phyloP scores from a whole-genome alignment of 1,140 invertebrate species.

The Trachymyrmex septentrionalis region DNA sequence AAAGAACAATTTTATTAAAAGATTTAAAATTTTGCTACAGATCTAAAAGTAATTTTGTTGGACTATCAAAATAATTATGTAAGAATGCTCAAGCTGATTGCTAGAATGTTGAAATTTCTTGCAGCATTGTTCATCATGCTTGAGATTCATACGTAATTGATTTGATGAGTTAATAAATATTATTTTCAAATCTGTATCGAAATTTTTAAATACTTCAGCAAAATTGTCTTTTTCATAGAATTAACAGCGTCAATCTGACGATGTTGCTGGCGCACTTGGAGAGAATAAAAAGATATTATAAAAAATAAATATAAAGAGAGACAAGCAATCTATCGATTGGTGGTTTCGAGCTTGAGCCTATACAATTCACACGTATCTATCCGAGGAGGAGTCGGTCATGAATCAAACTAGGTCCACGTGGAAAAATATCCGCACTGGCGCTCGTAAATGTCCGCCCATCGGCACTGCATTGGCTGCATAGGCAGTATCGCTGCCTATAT shows the following conservation, averaged over 20 bases:
- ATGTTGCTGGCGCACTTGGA: not conserved
- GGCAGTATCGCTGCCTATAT: conserved; percentile 39
- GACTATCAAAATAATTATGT: too few relatives aligned
- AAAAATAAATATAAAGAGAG: not conserved
- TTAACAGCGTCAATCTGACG: not conserved
- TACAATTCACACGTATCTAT: conserved; percentile 41
- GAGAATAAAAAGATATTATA: not conserved
- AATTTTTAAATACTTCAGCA: too few relatives aligned
- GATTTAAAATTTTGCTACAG: too few relatives aligned
- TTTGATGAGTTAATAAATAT: too few relatives aligned
- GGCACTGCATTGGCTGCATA: conserved; percentile 22
- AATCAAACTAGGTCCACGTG: conserved; percentile 61
- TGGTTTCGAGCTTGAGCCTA: not conserved
- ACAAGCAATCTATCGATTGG: conserved; percentile 17
- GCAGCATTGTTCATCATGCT: too few relatives aligned
- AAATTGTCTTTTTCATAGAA: not conserved
- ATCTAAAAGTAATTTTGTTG: too few relatives aligned
- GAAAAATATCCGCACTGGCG: conserved; percentile 60
- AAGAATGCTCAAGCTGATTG: too few relatives aligned
- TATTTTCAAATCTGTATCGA: too few relatives aligned
- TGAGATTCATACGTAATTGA: too few relatives aligned
- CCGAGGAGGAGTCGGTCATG: conserved; percentile 8
- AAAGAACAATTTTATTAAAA: too few relatives aligned
- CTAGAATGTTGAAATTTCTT: too few relatives aligned
- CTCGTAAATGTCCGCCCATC: conserved; percentile 66